These are phyloP conservation scores for Apostichopus californicus DNA, from an alignment of 35 echinoderm and acorn worm genomes.

Conservation along the genomic window DNA sequence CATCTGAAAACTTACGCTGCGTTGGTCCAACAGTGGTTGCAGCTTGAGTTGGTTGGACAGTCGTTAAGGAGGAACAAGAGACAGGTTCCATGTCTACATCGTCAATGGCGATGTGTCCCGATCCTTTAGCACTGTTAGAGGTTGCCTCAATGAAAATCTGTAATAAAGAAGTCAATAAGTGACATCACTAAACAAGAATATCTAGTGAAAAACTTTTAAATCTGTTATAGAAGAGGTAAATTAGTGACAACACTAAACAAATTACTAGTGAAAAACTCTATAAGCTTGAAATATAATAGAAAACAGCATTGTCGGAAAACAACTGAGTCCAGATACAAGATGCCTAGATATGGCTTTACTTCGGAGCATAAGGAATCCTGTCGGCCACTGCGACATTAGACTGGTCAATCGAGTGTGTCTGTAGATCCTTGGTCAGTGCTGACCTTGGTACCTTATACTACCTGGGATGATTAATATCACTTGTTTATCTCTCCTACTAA, in stretches of 20 bases:
- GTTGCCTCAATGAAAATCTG: constrained; percentile 29
- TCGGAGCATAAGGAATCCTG: too few relatives aligned
- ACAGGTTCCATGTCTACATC: constrained; percentile 21
- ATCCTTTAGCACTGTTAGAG: background rate
- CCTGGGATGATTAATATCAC: too few relatives aligned
- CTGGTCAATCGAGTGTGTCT: too few relatives aligned
- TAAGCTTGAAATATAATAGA: too few relatives aligned
- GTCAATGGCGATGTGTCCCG: constrained; percentile 20
- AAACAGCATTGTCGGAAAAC: too few relatives aligned
- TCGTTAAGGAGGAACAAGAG: constrained; percentile 12
- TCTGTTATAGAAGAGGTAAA: background rate
- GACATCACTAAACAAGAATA: background rate
- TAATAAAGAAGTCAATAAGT: background rate
- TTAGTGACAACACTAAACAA: background rate
- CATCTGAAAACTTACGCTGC: background rate
- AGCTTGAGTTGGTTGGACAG: background rate
- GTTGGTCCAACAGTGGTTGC: background rate
- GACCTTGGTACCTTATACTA: too few relatives aligned
- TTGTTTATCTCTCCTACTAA: too few relatives aligned
- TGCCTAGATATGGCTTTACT: too few relatives aligned
- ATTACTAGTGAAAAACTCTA: background rate
- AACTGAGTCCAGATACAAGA: too few relatives aligned
- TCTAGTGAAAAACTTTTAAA: background rate
- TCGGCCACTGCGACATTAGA: too few relatives aligned
- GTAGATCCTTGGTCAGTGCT: too few relatives aligned